These are phyloP conservation scores for Coregonus sp. DNA, from an alignment of 2,797 vertebrate species.

Conservation along the genomic window DNA sequence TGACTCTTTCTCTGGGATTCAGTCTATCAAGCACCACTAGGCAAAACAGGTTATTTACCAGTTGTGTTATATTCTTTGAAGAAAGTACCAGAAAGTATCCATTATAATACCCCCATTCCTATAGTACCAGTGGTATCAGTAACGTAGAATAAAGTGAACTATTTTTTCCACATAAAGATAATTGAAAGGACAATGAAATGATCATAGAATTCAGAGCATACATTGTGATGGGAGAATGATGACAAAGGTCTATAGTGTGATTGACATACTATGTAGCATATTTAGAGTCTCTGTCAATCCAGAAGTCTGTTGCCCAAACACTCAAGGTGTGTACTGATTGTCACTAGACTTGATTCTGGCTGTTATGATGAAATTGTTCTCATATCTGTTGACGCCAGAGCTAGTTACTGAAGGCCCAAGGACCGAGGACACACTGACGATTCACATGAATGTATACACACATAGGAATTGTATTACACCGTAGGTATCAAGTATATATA, in stretches of 20 bases:
- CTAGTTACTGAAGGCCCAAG: background rate
- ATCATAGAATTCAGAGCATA: background rate
- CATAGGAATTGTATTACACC: background rate
- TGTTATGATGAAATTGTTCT: background rate
- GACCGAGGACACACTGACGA: background rate
- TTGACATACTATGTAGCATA: too few relatives aligned
- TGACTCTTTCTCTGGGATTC: too few relatives aligned
- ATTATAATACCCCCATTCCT: background rate
- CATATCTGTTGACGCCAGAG: background rate
- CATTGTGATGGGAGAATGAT: background rate
- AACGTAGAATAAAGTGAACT: background rate
- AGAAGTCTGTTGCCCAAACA: too few relatives aligned
- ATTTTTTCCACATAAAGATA: too few relatives aligned
- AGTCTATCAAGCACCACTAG: too few relatives aligned
- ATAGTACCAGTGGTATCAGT: background rate
- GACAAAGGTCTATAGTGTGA: background rate
- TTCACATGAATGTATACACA: background rate
- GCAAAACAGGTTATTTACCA: too few relatives aligned
- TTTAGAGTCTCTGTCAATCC: too few relatives aligned
- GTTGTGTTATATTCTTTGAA: too few relatives aligned
- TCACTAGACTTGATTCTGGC: background rate
- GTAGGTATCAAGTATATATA: background rate
- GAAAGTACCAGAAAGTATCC: too few relatives aligned
- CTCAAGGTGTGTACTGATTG: background rate
- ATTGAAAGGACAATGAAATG: background rate